Conservation (phyloP, 2,888 invertebrate genomes). For the Acrocyrtus sp. region DNA sequence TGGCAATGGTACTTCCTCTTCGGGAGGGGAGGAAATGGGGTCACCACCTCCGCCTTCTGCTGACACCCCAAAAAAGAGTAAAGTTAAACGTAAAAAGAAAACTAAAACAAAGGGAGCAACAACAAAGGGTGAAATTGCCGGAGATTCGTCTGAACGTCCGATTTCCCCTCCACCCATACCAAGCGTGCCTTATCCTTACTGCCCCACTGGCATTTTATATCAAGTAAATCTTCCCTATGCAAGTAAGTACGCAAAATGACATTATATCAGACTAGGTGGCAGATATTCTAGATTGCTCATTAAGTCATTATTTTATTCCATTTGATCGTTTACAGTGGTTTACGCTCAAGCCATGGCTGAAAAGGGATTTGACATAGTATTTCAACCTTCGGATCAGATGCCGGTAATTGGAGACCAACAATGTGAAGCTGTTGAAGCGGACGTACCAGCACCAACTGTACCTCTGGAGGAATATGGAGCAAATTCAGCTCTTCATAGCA, state of each 20-base stretch:
- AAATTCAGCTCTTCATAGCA: no score
- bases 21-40: slow-evolving; percentile 70
- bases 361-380: slow-evolving; percentile 62
- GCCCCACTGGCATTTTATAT: slow-evolving; percentile 61
- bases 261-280: neutral
- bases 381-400: slow-evolving; percentile 56
- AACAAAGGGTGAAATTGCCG: slow-evolving; percentile 19
- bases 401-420: slow-evolving; percentile 49
- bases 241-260: slow-evolving; percentile 52
- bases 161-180: slow-evolving; percentile 60
- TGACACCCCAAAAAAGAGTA: slow-evolving; percentile 29
- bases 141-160: slow-evolving; percentile 13
- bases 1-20: slow-evolving; percentile 67
- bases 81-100: slow-evolving; percentile 68
- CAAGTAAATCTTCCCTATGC: slow-evolving; percentile 63
- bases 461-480: no score
- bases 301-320: slow-evolving; percentile 2
- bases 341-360: slow-evolving; percentile 62
- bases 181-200: slow-evolving; percentile 60
- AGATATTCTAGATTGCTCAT: neutral
- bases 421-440: slow-evolving; percentile 36
- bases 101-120: slow-evolving; percentile 63
- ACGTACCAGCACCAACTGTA: slow-evolving; percentile 9
- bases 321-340: slow-evolving; percentile 57
- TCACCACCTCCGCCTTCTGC: slow-evolving; percentile 71